phyloP scores from a whole-genome alignment of 2,888 invertebrate species.

The Trachelus tabidus region DNA sequence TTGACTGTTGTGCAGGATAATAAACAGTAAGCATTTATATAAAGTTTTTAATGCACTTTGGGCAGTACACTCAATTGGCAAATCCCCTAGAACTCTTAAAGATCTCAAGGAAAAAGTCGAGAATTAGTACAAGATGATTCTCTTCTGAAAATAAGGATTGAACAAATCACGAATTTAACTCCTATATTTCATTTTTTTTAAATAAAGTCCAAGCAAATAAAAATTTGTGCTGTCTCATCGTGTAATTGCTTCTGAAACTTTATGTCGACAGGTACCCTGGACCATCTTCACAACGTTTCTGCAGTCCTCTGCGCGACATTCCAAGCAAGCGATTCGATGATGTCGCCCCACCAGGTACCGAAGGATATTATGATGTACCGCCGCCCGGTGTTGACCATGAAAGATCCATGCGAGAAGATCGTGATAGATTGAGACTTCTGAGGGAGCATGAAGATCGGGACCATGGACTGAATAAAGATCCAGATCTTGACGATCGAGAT shows the following conservation, averaged over 20 bases:
- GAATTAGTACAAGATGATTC: background rate
- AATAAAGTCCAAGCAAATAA: background rate
- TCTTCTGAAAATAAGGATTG: background rate
- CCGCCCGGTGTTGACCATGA: conserved; percentile 63
- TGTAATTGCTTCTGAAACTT: conserved; percentile 13
- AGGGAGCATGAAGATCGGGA: conserved; percentile 56
- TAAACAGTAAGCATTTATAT: background rate
- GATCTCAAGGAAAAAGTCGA: background rate
- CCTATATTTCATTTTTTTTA: background rate
- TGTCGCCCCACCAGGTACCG: conserved; percentile 67
- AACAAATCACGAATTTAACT: background rate
- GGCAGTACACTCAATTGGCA: background rate
- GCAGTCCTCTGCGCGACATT: conserved; percentile 46
- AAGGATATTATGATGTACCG: conserved; percentile 63
- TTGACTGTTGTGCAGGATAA: background rate
- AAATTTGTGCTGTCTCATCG: background rate
- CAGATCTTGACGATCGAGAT: conserved; percentile 54
- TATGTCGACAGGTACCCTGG: conserved; percentile 60
- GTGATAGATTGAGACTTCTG: conserved; percentile 44
- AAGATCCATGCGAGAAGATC: conserved; percentile 48
- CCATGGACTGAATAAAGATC: conserved; percentile 50
- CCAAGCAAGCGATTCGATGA: conserved; percentile 62
- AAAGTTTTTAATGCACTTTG: background rate
- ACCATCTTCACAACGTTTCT: conserved; percentile 50
- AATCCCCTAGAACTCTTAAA: background rate